These are phyloP conservation scores for Caenorhabditis virilis DNA, from an alignment of 2,888 invertebrate species.

Conservation along the genomic window DNA sequence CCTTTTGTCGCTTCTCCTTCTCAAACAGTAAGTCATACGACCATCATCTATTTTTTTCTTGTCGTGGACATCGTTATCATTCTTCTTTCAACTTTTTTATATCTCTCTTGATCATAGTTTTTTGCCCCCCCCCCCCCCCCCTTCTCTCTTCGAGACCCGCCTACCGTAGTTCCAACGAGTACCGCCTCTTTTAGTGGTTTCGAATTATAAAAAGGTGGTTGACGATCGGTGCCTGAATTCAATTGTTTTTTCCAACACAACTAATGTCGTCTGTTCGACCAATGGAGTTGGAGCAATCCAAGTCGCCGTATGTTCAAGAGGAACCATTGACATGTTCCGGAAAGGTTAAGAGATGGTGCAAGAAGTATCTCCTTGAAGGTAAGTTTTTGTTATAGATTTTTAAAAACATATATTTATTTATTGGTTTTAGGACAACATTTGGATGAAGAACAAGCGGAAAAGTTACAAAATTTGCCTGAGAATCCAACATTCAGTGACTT, in stretches of 20 bases:
- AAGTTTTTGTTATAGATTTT: too few relatives aligned
- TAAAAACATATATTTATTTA: too few relatives aligned
- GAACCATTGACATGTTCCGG: constrained; percentile 37
- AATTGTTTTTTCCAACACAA: too few relatives aligned
- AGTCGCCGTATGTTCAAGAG: constrained; percentile 30
- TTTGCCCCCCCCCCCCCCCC: not conserved
- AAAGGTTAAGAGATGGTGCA: constrained; percentile 45
- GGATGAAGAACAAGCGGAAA: constrained; percentile 45
- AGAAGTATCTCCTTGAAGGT: constrained; percentile 48
- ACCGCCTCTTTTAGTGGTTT: too few relatives aligned
- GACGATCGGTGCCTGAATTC: not conserved
- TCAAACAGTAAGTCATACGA: too few relatives aligned
- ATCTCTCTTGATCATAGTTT: too few relatives aligned
- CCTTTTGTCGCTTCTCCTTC: too few relatives aligned
- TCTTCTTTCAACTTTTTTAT: too few relatives aligned
- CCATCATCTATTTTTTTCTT: too few relatives aligned
- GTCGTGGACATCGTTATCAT: too few relatives aligned
- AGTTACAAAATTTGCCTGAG: constrained; percentile 39
- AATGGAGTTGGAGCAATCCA: constrained; percentile 30
- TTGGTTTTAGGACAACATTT: constrained; percentile 59
- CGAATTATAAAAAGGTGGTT: too few relatives aligned
- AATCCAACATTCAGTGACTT: constrained; percentile 49
- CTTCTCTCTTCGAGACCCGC: constrained; percentile 6
- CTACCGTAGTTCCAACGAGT: constrained; percentile 19
- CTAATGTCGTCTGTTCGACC: constrained; percentile 33